Evolutionary conservation across 2,888 invertebrate genomes (phyloP), one percentile per base, ranked within the genome.

Genomic region (Sphecodes monilicornis): DNA sequence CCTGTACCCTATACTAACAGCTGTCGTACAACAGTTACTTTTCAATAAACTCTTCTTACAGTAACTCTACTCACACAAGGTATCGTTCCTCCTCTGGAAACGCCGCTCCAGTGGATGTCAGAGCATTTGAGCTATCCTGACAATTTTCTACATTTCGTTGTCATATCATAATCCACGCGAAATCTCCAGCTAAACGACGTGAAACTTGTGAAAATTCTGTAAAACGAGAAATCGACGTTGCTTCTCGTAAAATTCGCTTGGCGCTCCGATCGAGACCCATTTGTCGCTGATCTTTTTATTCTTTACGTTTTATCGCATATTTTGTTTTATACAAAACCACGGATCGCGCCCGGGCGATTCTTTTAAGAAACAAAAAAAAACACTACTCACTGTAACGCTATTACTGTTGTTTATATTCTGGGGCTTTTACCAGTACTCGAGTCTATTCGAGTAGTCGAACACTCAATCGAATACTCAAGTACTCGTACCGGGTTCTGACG

Each of bases 111-210:
- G 93, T 99, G 99, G 99, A 96, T 99, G 95, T 98, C 99, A 36
- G 99, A 99, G 95, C 99, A 99, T 95, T 96, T 99, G 92, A 98
- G 99, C 94, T 99, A 99, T 95, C 99, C 99, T 0, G 99, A 99
- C 95, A 99, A 99, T 95, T 99, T 99, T 95, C 95, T 99, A 87
- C 99, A 99, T 96, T 96, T 99, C 90, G 97, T 97, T 93, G 94
- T 97, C 81, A 88, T 88, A 13, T 92, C 92, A 90, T 93, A 94
- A 94, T 92, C 84, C 74, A 84, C 32, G 71, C 75, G 32, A 32
- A 79, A 57, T 57, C 5, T 73, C n/a, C 50, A 18, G 26, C 16
- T 54, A 50, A 46, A 43, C 69, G 29, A 68, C 39, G 76, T 71
- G 74, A 36, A 41, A 46, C 64, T 70, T 18, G 60, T 70, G 41